Evolutionary conservation across 2,113 vertebrate genomes (phyloP).

Genomic region (Struthidea cinerea): DNA sequence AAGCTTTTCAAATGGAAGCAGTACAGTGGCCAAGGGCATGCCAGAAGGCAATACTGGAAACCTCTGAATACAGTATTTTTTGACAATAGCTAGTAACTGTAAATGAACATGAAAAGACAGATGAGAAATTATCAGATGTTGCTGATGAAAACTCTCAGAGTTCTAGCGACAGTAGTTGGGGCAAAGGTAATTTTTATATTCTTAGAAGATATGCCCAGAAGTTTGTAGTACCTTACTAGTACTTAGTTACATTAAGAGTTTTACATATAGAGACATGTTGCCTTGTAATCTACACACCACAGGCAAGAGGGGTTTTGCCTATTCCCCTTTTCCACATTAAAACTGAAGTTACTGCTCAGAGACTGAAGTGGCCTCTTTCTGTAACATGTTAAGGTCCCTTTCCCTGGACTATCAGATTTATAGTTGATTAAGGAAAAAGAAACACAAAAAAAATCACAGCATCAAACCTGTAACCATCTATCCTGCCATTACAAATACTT

Average conservation of each 20-base stretch:
- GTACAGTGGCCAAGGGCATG: not conserved
- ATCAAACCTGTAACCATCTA: not conserved
- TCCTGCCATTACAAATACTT: not conserved
- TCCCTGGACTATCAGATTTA: not conserved
- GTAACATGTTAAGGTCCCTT: not conserved
- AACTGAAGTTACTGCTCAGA: conserved; percentile 1
- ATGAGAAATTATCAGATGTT: no score
- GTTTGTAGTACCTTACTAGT: not conserved
- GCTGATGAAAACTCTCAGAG: not conserved
- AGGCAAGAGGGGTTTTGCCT: not conserved
- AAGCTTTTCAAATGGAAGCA: not conserved
- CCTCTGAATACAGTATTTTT: not conserved
- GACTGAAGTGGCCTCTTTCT: not conserved
- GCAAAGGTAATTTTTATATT: not conserved
- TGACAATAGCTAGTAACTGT: not conserved
- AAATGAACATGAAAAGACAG: not conserved
- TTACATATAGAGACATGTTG: not conserved
- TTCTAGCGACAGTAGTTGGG: not conserved
- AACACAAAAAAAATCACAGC: not conserved
- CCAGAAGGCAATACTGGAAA: not conserved
- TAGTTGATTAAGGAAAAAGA: not conserved
- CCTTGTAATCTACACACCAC: not conserved
- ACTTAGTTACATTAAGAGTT: not conserved
- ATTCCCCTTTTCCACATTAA: not conserved
- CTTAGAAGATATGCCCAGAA: not conserved